phyloP scores from a whole-genome alignment of 1,140 invertebrate genomes.

The Microplitis demolitor region DNA sequence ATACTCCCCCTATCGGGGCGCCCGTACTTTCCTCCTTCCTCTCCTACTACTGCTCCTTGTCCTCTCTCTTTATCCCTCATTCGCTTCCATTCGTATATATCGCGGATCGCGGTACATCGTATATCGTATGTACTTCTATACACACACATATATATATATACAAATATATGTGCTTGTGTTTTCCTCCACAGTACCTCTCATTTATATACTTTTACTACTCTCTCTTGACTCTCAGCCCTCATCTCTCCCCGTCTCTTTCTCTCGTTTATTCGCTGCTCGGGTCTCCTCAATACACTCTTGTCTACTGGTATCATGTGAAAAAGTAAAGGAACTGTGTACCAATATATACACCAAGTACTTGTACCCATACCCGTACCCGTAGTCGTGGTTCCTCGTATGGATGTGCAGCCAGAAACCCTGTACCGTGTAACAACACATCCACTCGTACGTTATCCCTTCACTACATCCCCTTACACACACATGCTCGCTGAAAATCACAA shows the following conservation, averaged over 20 bases:
- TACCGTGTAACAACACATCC: no score
- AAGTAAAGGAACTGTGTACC: no score
- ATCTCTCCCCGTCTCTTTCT: constrained; percentile 10
- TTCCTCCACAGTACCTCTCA: neutral
- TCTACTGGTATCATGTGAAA: no score
- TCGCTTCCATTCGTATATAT: neutral
- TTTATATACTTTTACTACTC: constrained; percentile 34
- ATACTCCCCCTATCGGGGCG: constrained; percentile 58
- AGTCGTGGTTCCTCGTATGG: neutral
- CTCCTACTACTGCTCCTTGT: constrained; percentile 4
- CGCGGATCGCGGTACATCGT: constrained; percentile 33
- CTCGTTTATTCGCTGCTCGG: neutral
- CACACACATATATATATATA: no score
- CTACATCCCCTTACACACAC: neutral
- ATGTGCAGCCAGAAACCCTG: neutral
- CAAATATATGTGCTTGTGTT: neutral
- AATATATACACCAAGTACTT: neutral
- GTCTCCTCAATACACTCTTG: neutral
- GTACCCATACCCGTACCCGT: neutral
- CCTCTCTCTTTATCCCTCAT: neutral
- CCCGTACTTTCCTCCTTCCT: constrained; percentile 38
- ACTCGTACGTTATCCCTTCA: neutral
- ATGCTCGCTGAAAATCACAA: neutral
- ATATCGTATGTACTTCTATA: neutral
- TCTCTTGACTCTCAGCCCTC: neutral